Evolutionary conservation across 53 echinoderm and acorn worm genomes (phyloP).

Genomic region (Echinarachnius parma): DNA sequence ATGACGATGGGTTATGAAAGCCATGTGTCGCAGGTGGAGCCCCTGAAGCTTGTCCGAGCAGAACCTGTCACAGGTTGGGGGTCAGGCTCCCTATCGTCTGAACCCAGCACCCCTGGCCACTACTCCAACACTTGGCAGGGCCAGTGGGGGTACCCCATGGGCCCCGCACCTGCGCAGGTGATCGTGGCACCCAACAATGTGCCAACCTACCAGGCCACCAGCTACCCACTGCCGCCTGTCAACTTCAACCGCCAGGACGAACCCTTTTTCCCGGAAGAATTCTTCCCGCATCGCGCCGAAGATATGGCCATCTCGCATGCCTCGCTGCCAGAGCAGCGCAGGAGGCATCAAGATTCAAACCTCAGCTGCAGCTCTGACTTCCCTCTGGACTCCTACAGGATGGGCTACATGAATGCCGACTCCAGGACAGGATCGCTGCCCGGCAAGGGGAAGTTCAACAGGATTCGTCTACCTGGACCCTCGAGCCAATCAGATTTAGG

Average conservation of each 20-base stretch:
- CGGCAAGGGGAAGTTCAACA: constrained; percentile 40
- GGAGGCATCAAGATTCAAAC: constrained; percentile 34
- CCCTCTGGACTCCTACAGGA: constrained; percentile 16
- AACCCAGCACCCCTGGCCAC: constrained; percentile 1
- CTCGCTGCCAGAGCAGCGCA: constrained; percentile 56
- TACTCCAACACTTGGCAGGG: constrained; percentile 2
- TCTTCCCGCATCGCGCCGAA: constrained; percentile 22
- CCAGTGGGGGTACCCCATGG: neutral
- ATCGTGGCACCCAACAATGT: constrained; percentile 63
- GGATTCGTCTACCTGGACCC: constrained; percentile 64
- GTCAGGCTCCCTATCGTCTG: neutral
- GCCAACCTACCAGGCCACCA: constrained; percentile 59
- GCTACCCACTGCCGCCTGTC: constrained; percentile 46
- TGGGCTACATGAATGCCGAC: constrained; percentile 8
- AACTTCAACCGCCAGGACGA: constrained; percentile 14
- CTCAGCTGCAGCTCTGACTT: constrained; percentile 13
- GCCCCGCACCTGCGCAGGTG: constrained; percentile 59
- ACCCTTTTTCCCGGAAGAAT: constrained; percentile 26
- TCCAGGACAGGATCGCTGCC: constrained; percentile 54
- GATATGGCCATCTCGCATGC: constrained; percentile 53
- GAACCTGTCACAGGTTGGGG: constrained; percentile 18
- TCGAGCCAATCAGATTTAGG: constrained; percentile 78
- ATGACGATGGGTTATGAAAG: neutral
- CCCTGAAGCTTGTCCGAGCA: constrained; percentile 11
- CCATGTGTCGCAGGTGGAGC: neutral